Base-by-base conservation (phyloP, 2,113 vertebrate species). In the Dendropsophus ebraccatus region DNA sequence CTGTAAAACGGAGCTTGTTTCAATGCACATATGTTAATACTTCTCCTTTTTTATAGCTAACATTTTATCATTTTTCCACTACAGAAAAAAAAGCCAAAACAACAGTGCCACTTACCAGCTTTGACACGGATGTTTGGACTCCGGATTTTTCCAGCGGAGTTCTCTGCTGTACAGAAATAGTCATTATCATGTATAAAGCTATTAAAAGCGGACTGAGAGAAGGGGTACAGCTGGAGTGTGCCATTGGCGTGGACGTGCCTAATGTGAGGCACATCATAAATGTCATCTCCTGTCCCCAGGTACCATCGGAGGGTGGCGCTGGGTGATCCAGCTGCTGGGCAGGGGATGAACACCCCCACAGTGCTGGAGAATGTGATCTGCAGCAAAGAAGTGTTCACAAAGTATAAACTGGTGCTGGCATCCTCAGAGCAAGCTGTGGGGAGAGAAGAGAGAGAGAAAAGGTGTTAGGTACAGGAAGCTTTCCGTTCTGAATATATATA, bases 161-260 rank as follows among this genome's bases (percentile, higher is more conserved):
- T 99, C 92, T 99, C 98, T 17, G 98, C 98, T 0, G 97, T 99
- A 93, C 97, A 99, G 94, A 99, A 99, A 92, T 99, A 99, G 95
- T 98, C 98, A 89, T 99, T 99, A 95, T 99, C 97, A 82, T 99
- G 98, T 93, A 99, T 99, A 90, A 98, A 99, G 95, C 97, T 99
- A 88, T 99, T 99, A 96, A 99, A 99, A 95, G 97, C 97, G 87
- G 98, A 99, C 90, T 97, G 97, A 90, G 97, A 97, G 94, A 99
- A 99, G 88, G 98, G 96, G 93, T 98, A 99, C 91, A 99, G 97
- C 91, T 99, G 97, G 88, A 99, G 95, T 32, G 97, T 98, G 93
- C 98, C 98, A 41, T 99, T 99, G 95, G 97, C 96, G 85, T 99
- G 97, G 91, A 99, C 97, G 35, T 98, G 97, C 89, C 98, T 94